These are phyloP conservation scores for Ancistrus triradiatus DNA, from an alignment of 2,113 vertebrate species.

Conservation along the genomic window DNA sequence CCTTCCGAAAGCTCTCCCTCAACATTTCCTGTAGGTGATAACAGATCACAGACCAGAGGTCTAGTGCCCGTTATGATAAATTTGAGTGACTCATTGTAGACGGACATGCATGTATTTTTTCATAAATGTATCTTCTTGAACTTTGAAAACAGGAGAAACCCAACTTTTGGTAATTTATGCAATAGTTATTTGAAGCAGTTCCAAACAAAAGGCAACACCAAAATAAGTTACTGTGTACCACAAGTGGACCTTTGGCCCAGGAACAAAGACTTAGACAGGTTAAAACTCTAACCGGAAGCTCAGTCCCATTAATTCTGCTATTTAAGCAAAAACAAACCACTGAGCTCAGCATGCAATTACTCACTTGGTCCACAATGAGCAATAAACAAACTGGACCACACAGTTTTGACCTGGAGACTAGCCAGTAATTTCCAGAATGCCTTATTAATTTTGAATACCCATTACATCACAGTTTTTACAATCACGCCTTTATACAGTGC, in stretches of 20 bases:
- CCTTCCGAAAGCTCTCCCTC: neutral
- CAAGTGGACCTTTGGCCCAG: neutral
- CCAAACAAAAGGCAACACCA: neutral
- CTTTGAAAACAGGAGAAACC: neutral
- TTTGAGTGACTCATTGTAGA: constrained; percentile 2
- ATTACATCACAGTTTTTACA: too few relatives aligned
- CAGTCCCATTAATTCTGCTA: too few relatives aligned
- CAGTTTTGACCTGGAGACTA: too few relatives aligned
- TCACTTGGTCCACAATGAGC: too few relatives aligned
- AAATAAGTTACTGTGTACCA: neutral
- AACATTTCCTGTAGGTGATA: constrained; percentile 4
- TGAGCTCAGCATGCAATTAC: too few relatives aligned
- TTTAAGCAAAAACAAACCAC: too few relatives aligned
- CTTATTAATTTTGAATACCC: too few relatives aligned
- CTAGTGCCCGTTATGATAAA: neutral
- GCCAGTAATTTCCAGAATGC: too few relatives aligned
- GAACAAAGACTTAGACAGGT: too few relatives aligned
- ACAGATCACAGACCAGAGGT: neutral
- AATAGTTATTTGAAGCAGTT: neutral
- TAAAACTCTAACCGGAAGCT: too few relatives aligned
- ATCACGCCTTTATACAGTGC: too few relatives aligned
- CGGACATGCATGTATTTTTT: neutral
- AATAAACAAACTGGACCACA: too few relatives aligned
- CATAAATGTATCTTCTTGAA: neutral
- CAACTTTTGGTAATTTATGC: neutral